These are phyloP conservation scores for Melieria picta DNA, from an alignment of 2,888 invertebrate species.

Conservation along the genomic window DNA sequence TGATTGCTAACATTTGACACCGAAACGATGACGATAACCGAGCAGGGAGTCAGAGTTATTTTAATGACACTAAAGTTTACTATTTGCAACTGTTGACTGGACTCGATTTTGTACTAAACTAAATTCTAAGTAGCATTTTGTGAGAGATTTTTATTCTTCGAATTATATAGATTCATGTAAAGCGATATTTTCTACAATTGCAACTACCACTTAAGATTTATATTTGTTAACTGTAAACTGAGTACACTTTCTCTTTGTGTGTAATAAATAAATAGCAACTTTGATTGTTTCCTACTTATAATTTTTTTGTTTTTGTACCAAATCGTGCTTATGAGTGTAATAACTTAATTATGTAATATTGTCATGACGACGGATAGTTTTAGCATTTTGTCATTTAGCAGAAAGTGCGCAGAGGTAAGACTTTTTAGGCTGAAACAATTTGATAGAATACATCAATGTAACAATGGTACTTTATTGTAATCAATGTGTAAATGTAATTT, in stretches of 20 bases:
- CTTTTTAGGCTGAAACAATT: constrained; percentile 40
- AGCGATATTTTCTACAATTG: too few relatives aligned
- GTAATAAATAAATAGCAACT: constrained; percentile 4
- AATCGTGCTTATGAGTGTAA: too few relatives aligned
- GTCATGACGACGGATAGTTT: too few relatives aligned
- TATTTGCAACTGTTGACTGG: constrained; percentile 32
- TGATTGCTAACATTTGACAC: too few relatives aligned
- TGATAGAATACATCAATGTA: constrained; percentile 17
- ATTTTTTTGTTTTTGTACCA: neutral
- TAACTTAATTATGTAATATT: too few relatives aligned
- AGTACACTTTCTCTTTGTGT: neutral
- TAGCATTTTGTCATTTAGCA: neutral
- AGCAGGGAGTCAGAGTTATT: neutral
- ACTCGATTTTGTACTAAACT: constrained; percentile 15
- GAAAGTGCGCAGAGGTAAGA: constrained; percentile 33
- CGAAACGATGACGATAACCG: too few relatives aligned
- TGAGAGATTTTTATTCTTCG: too few relatives aligned
- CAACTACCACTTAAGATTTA: neutral
- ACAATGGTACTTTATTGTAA: constrained; percentile 30
- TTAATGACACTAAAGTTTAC: constrained; percentile 22
- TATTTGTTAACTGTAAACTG: constrained; percentile 8
- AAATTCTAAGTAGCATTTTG: neutral
- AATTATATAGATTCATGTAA: too few relatives aligned
- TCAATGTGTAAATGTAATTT: constrained; percentile 21
- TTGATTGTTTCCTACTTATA: neutral